Conservation (phyloP, 2,113 vertebrate species). For the Dicentrarchus labrax region DNA sequence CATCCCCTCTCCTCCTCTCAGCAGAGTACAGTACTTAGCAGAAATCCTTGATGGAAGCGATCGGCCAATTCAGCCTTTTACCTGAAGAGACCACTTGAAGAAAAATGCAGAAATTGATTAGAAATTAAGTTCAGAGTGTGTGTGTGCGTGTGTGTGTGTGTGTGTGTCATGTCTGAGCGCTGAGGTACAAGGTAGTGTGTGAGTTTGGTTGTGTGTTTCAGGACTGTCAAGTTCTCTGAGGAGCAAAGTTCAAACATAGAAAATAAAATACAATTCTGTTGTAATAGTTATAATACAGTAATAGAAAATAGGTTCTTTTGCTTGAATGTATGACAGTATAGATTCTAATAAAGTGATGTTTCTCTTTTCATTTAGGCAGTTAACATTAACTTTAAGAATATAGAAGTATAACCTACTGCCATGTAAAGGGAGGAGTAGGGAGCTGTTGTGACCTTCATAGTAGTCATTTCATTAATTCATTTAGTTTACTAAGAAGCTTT, state of each 20-base stretch:
- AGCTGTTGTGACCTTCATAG: slow-evolving; percentile 20
- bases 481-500: not conserved
- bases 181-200: slow-evolving; percentile 21
- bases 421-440: not conserved
- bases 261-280: slow-evolving; percentile 22
- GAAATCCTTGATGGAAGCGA: slow-evolving; percentile 76
- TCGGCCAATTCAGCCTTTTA: slow-evolving; percentile 69
- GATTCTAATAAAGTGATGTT: slow-evolving; percentile 5
- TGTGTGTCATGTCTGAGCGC: not conserved
- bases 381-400: slow-evolving; percentile 16
- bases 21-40: slow-evolving; percentile 68
- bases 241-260: slow-evolving; percentile 38
- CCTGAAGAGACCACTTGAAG: slow-evolving; percentile 78
- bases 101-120: slow-evolving; percentile 73
- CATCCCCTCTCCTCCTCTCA: slow-evolving; percentile 37
- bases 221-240: not conserved
- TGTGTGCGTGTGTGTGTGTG: not conserved
- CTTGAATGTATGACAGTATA: not conserved
- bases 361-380: slow-evolving; percentile 18
- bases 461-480: slow-evolving; percentile 12
- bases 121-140: slow-evolving; percentile 51
- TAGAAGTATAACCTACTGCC: not conserved
- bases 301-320: slow-evolving; percentile 2
- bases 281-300: slow-evolving; percentile 2
- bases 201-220: slow-evolving; percentile 5